Percentiles rank a stretch among this genome's conserved stretches.
Conservation (phyloP, 2,113 vertebrate species). For the Gymnarchus niloticus region DNA sequence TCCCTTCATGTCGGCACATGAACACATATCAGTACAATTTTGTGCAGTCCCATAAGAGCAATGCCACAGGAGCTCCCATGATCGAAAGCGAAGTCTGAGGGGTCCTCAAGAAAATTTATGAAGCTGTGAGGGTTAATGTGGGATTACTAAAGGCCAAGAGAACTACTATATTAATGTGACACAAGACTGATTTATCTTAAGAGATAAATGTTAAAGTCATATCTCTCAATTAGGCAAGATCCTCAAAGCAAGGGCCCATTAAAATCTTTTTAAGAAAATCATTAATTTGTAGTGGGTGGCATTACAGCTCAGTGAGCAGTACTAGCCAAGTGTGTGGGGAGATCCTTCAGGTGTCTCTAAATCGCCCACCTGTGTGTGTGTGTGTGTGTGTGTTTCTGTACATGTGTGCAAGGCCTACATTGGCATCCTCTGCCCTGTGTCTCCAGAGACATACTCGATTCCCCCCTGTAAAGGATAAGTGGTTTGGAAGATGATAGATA, state of each 20-base stretch:
- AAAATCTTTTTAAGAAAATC: neutral
- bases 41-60: neutral
- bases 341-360: too few relatives aligned
- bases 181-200: neutral
- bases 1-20: too few relatives aligned
- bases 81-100: neutral
- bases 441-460: too few relatives aligned
- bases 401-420: too few relatives aligned
- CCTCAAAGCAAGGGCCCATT: neutral
- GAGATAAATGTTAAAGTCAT: neutral
- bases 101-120: neutral
- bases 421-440: too few relatives aligned
- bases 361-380: too few relatives aligned
- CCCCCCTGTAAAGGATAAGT: neutral
- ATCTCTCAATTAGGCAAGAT: neutral
- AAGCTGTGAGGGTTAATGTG: neutral
- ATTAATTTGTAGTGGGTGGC: too few relatives aligned
- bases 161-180: neutral
- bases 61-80: neutral
- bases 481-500: neutral
- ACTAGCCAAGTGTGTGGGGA: too few relatives aligned
- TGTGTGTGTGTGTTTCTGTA: too few relatives aligned
- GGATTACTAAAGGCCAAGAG: neutral
- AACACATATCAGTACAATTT: neutral
- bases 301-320: too few relatives aligned